These are phyloP conservation scores for Orius insidiosus DNA, from an alignment of 1,140 invertebrate genomes.

Conservation along the genomic window DNA sequence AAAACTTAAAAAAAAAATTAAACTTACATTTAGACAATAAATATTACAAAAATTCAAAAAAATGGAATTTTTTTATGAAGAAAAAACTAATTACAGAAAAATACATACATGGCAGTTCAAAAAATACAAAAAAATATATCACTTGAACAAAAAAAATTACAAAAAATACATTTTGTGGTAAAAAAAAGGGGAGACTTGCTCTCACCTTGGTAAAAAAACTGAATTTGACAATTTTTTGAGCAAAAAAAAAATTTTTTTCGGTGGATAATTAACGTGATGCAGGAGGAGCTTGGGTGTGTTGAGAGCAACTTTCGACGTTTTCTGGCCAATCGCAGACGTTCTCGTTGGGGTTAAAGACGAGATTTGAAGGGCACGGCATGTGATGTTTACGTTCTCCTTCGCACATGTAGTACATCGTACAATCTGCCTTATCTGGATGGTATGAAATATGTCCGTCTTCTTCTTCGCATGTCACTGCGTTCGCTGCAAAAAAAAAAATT, in stretches of 20 bases:
- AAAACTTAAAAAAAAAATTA: too few relatives aligned
- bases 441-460: constrained; percentile 88
- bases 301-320: constrained; percentile 74
- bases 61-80: too few relatives aligned
- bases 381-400: constrained; percentile 89
- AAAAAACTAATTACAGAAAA: too few relatives aligned
- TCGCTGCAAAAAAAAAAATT: constrained; percentile 37
- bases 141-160: too few relatives aligned
- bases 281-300: constrained; percentile 61
- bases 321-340: constrained; percentile 94
- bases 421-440: constrained; percentile 76
- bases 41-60: too few relatives aligned
- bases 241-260: background rate
- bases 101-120: too few relatives aligned
- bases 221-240: too few relatives aligned
- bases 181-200: background rate
- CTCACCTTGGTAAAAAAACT: constrained; percentile 7
- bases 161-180: background rate
- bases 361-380: constrained; percentile 88
- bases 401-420: constrained; percentile 89
- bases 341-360: constrained; percentile 84
- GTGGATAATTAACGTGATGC: constrained; percentile 20
- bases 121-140: too few relatives aligned
- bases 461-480: constrained; percentile 76
- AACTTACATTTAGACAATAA: too few relatives aligned